Percentiles rank a stretch among this genome's conserved stretches.
Evolutionary conservation across 2,888 invertebrate species (phyloP).

Genomic region (Sclerodermus sp.): DNA sequence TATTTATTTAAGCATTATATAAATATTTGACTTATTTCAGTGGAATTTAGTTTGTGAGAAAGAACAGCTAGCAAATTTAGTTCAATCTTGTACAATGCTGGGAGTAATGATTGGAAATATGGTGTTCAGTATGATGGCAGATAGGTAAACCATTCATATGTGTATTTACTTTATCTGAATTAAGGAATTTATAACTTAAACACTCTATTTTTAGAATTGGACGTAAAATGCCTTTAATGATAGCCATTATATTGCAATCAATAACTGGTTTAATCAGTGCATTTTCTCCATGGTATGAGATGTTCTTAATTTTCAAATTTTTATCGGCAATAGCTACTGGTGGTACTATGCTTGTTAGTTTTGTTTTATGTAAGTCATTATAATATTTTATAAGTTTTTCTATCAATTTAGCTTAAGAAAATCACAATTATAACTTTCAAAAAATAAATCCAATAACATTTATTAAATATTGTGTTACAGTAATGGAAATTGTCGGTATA

Average conservation of each 20-base stretch:
- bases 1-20: not conserved
- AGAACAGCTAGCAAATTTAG: slow-evolving; percentile 61
- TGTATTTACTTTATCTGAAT: not conserved
- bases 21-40: slow-evolving; percentile 42
- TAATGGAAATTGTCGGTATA: slow-evolving; percentile 65
- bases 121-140: slow-evolving; percentile 61
- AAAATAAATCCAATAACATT: not conserved
- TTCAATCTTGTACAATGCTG: slow-evolving; percentile 63
- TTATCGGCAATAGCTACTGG: slow-evolving; percentile 65
- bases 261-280: slow-evolving; percentile 63
- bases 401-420: too few relatives aligned
- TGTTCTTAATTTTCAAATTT: slow-evolving; percentile 65
- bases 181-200: not conserved
- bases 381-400: not conserved
- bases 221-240: slow-evolving; percentile 65
- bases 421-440: too few relatives aligned
- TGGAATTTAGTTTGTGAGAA: slow-evolving; percentile 66
- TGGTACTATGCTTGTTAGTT: slow-evolving; percentile 70
- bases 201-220: slow-evolving; percentile 61
- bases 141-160: slow-evolving; percentile 49
- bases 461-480: slow-evolving; percentile 33
- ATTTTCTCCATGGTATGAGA: slow-evolving; percentile 63
- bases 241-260: slow-evolving; percentile 63
- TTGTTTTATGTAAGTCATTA: slow-evolving; percentile 61
- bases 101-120: slow-evolving; percentile 64